Base-by-base conservation (phyloP, 2,888 invertebrate genomes). In the Siphonodentalium dalli region DNA sequence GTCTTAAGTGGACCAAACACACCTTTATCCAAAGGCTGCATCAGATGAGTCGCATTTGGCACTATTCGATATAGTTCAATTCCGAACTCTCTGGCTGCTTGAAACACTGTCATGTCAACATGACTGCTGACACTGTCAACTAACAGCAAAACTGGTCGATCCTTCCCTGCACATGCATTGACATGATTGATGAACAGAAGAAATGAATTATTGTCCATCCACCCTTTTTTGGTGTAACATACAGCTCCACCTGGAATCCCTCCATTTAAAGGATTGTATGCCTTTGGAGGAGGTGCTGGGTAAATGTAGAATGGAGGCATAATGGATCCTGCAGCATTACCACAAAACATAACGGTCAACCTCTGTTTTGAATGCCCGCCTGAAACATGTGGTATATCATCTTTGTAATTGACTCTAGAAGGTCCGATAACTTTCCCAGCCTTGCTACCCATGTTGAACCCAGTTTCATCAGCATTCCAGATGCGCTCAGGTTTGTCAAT, bases 11-110 rank as follows among this genome's bases (percentile, higher is more conserved):
- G 58, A 7, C 57, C 56, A 45, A 61, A 65, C 13, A 63, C 63
- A 7, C 57, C 59, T 26, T 57, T 61, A 29, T 65, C 65, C 6
- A 65, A n/a, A 2, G 61, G 61, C 29, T 65, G 65, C 61, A 63
- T 63, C 3, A 65, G 26, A 35, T 63, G 63, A 6, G 58, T 63
- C 1, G 58, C 60, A 54, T 65, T 63, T 35, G 59, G 46, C 6
- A 61, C 23, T 6, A 59, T 31, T 0, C 55, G 7, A 33, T 60
- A 62, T n/a, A 58, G 33, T n/a, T 57, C 56, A 7, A 58, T 63
- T 2, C 51, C 49, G n/a, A 41, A 49, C 24, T 39, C 34, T 15
- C 34, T 47, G 1, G 61, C 55, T n/a, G 20, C 13, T 35, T 54
- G 34, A 42, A 63, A 61, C 1, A 29, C 53, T 33, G 9, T 0